Base-by-base conservation (phyloP, 1,140 invertebrate genomes). In the Thaumatotibia leucotreta region DNA sequence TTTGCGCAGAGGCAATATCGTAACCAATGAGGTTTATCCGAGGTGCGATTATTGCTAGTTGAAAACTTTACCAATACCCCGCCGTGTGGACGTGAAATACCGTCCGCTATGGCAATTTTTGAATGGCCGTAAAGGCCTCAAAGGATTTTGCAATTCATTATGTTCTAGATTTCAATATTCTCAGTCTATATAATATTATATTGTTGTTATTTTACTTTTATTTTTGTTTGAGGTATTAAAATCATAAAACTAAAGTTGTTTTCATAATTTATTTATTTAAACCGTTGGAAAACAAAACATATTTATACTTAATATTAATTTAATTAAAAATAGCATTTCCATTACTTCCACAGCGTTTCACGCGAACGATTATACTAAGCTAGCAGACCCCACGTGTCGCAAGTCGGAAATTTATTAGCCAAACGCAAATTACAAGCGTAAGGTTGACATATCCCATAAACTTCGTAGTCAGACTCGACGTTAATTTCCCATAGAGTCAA, bases 41-140 rank as follows among this genome's bases (percentile, higher is more conserved):
- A 96, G 95, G 94, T 95, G 95, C 94, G 95, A 95, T 96, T 95
- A 96, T 96, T 96, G 94, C 95, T 96, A 95, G 94, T 96, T 96
- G 95, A 96, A 96, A 96, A 96, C 95, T 95, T 95, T 95, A 96
- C 96, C 96, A 97, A 97, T 97, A 97, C 96, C 96, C 96, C 96
- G 96, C 95, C 95, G 93, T 93, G 95, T 93, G 95, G 94, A 95
- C 95, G 95, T 96, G 96, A 96, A 97, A 97, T 94, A 96, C 93
- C 95, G 95, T 94, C 94, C 95, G 93, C 95, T 95, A 95, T 92
- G 95, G 95, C 96, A 97, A 96, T 97, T 96, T 96, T 95, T 95
- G 94, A 79, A 93, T 92, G 93, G 92, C 93, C 88, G 91, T 91
- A 69, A 81, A 70, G 78, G 74, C 72, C 74, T 76, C 17, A 54